Base-by-base conservation (phyloP, 2,113 vertebrate genomes). In the Nyctibius bracteatus region DNA sequence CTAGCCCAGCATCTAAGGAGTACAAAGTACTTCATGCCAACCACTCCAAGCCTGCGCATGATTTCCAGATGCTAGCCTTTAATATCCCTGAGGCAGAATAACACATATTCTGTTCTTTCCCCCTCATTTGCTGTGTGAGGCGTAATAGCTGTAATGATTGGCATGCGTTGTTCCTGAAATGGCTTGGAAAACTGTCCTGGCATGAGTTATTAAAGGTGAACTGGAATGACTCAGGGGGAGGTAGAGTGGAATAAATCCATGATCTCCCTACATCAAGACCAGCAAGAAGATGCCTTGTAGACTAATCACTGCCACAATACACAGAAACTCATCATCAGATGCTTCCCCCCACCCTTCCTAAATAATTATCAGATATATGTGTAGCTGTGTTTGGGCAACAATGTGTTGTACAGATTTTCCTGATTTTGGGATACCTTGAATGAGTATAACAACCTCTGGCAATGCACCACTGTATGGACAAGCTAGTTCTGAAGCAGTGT, bases 71-170 rank as follows among this genome's bases (percentile, higher is more conserved):
- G 87, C 85, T 79, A 59, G 19, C 39, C 68, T 81, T 78, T 70
- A 79, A 55, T 74, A 47, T 19, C 21, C 86, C 68, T 74, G 35
- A n/a, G 86, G 89, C 83, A 89, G 81, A 94, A 23, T 44, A 86
- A 72, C 52, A 41, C 52, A 4, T 41, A 63, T 68, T 83, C 61
- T 88, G 20, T 63, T 90, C 21, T 93, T 90, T 71, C 27, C 47
- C 35, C 80, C 57, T 90, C 44, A 93, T 95, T 94, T 93, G 88
- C 96, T 93, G 17, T 81, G 52, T 95, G 94, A 97, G 80, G 63
- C 39, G 59, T 78, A 52, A 71, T 20, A 83, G 51, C 72, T 83
- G 80, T 87, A 88, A 94, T 81, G 88, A 92, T 55, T 93, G 93
- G 88, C 79, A 88, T 47, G 71, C 3, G 21, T 70, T 96, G 85